These are phyloP conservation scores for Apostichopus leukothele DNA, from an alignment of 53 echinoderm and acorn worm species.

Conservation along the genomic window DNA sequence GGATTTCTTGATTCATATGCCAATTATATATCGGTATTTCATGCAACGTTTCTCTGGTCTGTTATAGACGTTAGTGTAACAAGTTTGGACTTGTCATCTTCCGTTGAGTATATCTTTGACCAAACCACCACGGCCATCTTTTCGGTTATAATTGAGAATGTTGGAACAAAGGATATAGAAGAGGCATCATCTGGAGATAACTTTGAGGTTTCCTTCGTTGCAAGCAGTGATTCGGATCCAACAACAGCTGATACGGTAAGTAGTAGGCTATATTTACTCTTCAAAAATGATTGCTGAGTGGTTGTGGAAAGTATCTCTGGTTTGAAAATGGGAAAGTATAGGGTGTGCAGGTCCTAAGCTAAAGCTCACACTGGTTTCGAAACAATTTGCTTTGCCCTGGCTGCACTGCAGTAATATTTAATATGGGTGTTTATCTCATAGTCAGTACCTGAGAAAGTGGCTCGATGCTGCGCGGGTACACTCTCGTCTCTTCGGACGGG, in stretches of 20 bases:
- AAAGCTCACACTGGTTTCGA: too few relatives aligned
- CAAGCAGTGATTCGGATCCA: constrained; percentile 62
- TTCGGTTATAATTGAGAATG: constrained; percentile 62
- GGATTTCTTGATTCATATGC: background rate
- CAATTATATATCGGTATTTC: background rate
- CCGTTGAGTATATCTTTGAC: constrained; percentile 51
- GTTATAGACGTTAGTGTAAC: background rate
- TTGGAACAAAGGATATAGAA: constrained; percentile 61
- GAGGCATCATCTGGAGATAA: constrained; percentile 37
- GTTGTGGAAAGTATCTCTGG: too few relatives aligned
- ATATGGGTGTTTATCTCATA: too few relatives aligned
- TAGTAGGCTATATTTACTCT: too few relatives aligned
- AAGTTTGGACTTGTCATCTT: background rate
- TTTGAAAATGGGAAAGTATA: too few relatives aligned
- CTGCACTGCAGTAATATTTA: too few relatives aligned
- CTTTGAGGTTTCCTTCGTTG: constrained; percentile 49
- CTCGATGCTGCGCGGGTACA: too few relatives aligned
- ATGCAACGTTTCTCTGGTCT: background rate
- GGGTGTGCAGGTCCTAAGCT: too few relatives aligned
- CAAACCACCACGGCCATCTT: constrained; percentile 66
- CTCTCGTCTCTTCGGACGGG: too few relatives aligned
- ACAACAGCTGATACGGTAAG: constrained; percentile 32
- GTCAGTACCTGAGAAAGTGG: too few relatives aligned
- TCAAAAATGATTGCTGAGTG: too few relatives aligned
- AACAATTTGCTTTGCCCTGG: too few relatives aligned